These are phyloP conservation scores for Mesoclemmys tuberculata DNA, from an alignment of 2,113 vertebrate species.

Conservation along the genomic window DNA sequence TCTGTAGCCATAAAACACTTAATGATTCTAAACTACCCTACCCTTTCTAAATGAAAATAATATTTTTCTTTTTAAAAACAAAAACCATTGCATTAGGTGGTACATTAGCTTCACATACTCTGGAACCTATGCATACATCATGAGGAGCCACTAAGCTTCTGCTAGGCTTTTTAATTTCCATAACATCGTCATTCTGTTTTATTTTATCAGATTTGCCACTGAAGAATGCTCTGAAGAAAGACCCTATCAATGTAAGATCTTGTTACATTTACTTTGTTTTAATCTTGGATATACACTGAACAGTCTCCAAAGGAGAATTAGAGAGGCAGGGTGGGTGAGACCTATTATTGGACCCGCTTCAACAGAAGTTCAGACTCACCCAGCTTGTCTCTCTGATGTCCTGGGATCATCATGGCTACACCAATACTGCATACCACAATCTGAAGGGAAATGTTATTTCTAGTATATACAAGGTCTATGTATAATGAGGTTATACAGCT, in stretches of 20 bases:
- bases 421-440: background rate
- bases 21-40: background rate
- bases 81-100: background rate
- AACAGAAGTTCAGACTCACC: background rate
- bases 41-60: background rate
- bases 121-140: background rate
- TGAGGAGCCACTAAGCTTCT: background rate
- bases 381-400: background rate
- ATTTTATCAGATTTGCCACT: constrained; percentile 61
- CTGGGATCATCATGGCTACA: background rate
- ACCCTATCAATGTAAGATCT: constrained; percentile 66
- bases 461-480: background rate
- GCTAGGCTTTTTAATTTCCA: constrained; percentile 16
- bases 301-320: background rate
- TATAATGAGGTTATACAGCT: constrained; percentile 41
- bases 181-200: background rate
- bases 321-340: background rate
- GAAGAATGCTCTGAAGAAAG: background rate
- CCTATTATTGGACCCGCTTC: background rate
- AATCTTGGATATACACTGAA: constrained; percentile 38
- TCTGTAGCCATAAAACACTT: background rate
- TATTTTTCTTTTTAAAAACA: background rate
- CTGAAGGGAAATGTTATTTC: constrained; percentile 20
- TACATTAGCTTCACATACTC: background rate
- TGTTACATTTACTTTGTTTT: background rate